Conservation (phyloP, 2,888 invertebrate species). For the Timema podura region DNA sequence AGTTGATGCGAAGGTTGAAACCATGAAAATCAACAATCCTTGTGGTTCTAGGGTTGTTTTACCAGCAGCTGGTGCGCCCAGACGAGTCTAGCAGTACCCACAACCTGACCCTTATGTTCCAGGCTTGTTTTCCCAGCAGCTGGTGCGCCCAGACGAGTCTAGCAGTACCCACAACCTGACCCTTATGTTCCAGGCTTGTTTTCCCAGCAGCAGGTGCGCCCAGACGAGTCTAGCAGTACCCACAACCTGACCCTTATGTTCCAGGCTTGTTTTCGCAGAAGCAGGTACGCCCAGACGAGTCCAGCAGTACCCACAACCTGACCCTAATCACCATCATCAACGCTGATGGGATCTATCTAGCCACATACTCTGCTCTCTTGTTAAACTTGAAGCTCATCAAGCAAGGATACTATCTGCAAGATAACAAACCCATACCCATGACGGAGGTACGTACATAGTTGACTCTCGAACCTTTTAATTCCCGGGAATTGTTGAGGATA, state of each 20-base stretch:
- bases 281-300: constrained; percentile 29
- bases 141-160: constrained; percentile 27
- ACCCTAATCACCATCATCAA: constrained; percentile 69
- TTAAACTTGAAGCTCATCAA: constrained; percentile 76
- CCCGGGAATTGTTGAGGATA: neutral
- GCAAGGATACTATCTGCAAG: constrained; percentile 63
- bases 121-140: constrained; percentile 36
- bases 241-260: constrained; percentile 33
- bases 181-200: constrained; percentile 37
- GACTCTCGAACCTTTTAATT: neutral
- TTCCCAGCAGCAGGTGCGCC: constrained; percentile 29
- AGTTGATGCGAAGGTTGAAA: too few relatives aligned
- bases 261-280: constrained; percentile 36
- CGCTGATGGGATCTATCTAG: constrained; percentile 91
- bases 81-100: constrained; percentile 29
- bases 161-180: constrained; percentile 30
- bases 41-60: constrained; percentile 37
- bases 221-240: constrained; percentile 28
- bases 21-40: too few relatives aligned
- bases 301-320: constrained; percentile 29
- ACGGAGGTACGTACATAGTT: constrained; percentile 45
- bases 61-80: constrained; percentile 30
- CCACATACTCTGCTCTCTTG: constrained; percentile 79
- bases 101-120: constrained; percentile 33
- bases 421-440: constrained; percentile 46